Evolutionary conservation across 2,888 invertebrate genomes (phyloP), one percentile per base, ranked within the genome.

Genomic region (Bimastos eiseni): DNA sequence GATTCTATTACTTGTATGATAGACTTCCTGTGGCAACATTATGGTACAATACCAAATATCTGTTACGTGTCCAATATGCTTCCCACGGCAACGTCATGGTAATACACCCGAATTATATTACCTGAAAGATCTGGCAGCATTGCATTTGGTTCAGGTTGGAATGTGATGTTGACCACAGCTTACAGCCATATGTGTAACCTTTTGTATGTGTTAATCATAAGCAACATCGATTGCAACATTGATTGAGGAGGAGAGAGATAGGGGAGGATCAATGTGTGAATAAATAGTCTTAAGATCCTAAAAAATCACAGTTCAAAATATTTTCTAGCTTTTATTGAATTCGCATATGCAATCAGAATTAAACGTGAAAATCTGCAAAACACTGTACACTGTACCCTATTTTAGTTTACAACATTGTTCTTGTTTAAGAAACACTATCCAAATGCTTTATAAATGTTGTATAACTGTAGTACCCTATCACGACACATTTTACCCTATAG

Each of bases 381-480:
- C 70, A 70, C 70, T 70, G 49, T 49, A 49, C 49, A 49, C 49
- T 49, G 70, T 70, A 70, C 70, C 70, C 49, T 49, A 70, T 70
- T 70, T 70, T 70, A n/a, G 70, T 70, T n/a, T 70, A 70, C 70
- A 70, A 70, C 70, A n/a, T n/a, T 70, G 70, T 70, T n/a, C 70
- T 70, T 24, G 21, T 55, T 55, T 55, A 55, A 30, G 30, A 55
- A 55, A 55, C 11, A 11, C 55, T 55, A 55, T 30, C 55, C 55
- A 55, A 55, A 55, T 30, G 55, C 24, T 24, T 55, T 70, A 70
- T n/a, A n/a, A n/a, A n/a, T n/a, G 70, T 70, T 70, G 30, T 70
- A n/a, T 70, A n/a, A 49, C 19, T 49, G 17, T 2, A 30, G 70
- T 70, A 70, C 70, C 70, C 70, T 70, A 70, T 70, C 30, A n/a